Conservation (phyloP, 2,888 invertebrate species). For the Trichogramma evanescens region DNA sequence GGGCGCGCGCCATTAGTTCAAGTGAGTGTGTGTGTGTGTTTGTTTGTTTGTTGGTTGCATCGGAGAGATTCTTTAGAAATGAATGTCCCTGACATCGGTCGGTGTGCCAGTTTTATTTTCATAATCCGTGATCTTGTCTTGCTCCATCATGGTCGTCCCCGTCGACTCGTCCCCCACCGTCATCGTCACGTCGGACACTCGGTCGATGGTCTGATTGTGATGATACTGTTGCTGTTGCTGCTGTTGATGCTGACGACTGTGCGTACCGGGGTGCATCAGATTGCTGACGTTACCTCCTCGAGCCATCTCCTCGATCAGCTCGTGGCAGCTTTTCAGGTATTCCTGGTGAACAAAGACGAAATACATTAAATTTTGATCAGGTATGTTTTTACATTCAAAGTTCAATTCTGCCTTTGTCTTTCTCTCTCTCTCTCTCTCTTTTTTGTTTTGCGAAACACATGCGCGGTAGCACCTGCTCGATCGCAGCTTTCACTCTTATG, state of each 20-base stretch:
- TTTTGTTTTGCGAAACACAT: not conserved
- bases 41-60: not conserved
- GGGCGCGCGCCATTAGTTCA: too few relatives aligned
- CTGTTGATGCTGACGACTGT: conserved; percentile 44
- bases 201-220: conserved; percentile 23
- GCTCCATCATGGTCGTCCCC: conserved; percentile 21
- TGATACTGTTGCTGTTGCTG: conserved; percentile 35
- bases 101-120: conserved; percentile 55
- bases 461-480: not conserved
- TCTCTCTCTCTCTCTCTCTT: conserved; percentile 3
- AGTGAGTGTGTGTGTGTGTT: too few relatives aligned
- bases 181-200: conserved; percentile 47
- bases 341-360: conserved; percentile 53
- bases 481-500: too few relatives aligned
- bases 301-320: conserved; percentile 74
- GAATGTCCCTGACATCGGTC: conserved; percentile 78
- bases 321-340: conserved; percentile 69
- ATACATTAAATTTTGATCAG: not conserved
- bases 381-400: conserved; percentile 1
- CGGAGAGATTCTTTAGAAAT: conserved; percentile 54
- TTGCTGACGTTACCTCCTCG: conserved; percentile 45
- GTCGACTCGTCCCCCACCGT: conserved; percentile 63
- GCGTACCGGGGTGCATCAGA: conserved; percentile 45
- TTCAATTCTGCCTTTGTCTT: not conserved
- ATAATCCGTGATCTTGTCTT: conserved; percentile 55